Percentiles rank a stretch among this genome's conserved stretches.
These are phyloP conservation scores for Aleiodes leptofemur DNA, from an alignment of 2,888 invertebrate genomes.

Conservation along the genomic window DNA sequence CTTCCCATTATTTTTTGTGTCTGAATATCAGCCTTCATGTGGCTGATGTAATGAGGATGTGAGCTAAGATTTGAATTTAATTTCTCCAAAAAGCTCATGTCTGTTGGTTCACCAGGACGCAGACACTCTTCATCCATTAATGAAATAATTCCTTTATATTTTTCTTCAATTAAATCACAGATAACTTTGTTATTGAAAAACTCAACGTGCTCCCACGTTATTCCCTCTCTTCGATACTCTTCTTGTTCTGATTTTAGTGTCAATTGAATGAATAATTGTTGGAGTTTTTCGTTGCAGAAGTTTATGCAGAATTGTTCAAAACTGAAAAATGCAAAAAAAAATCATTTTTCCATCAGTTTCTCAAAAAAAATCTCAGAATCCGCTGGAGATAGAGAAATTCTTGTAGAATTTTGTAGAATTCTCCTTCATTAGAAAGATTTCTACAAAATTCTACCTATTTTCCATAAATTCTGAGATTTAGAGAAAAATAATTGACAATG, in stretches of 20 bases:
- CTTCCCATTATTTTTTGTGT: slow-evolving; percentile 91
- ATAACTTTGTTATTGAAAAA: slow-evolving; percentile 96
- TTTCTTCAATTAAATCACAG: slow-evolving; percentile 93
- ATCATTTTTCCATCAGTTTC: background rate
- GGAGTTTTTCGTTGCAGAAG: slow-evolving; percentile 96
- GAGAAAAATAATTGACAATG: too few relatives aligned
- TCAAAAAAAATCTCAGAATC: background rate
- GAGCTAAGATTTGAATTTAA: slow-evolving; percentile 83
- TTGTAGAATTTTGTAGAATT: background rate
- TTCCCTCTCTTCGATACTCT: slow-evolving; percentile 93
- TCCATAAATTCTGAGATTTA: too few relatives aligned
- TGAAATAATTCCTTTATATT: slow-evolving; percentile 90
- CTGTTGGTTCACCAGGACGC: slow-evolving; percentile 90
- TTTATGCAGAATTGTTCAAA: slow-evolving; percentile 97
- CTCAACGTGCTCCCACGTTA: slow-evolving; percentile 91
- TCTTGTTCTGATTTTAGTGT: slow-evolving; percentile 95
- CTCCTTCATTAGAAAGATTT: background rate
- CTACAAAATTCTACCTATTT: too few relatives aligned
- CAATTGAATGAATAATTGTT: slow-evolving; percentile 94
- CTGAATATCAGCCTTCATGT: slow-evolving; percentile 85
- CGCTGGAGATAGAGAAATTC: background rate
- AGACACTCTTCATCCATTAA: slow-evolving; percentile 95
- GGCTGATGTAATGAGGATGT: slow-evolving; percentile 90
- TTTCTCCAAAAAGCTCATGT: slow-evolving; percentile 88
- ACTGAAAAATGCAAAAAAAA: slow-evolving; percentile 74